Conservation (phyloP, 2,888 invertebrate genomes). For the Cephus nigrinus region DNA sequence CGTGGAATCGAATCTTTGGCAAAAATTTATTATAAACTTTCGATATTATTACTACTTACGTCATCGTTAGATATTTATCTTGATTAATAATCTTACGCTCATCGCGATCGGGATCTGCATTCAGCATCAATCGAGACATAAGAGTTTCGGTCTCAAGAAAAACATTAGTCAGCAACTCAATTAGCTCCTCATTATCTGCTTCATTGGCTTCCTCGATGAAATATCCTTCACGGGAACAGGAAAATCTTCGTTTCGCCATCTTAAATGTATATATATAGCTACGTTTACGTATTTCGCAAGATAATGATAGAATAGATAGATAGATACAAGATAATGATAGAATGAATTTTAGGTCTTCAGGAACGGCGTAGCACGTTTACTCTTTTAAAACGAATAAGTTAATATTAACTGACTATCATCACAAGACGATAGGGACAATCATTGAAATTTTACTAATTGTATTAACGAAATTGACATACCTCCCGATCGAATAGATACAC, state of each 20-base stretch:
- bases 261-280: neutral
- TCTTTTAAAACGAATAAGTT: too few species aligned
- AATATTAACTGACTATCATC: too few species aligned
- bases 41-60: neutral
- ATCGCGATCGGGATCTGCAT: neutral
- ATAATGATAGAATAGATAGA: too few species aligned
- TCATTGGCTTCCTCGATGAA: conserved; percentile 6
- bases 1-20: neutral
- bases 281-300: too few species aligned
- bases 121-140: neutral
- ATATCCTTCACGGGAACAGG: conserved; percentile 6
- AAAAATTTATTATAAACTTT: neutral
- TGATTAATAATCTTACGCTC: neutral
- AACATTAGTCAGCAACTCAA: conserved; percentile 9
- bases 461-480: too few species aligned
- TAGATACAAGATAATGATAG: too few species aligned
- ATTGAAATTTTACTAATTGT: too few species aligned
- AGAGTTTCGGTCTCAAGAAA: conserved; percentile 13
- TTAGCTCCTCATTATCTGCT: conserved; percentile 7
- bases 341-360: too few species aligned
- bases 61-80: neutral
- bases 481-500: too few species aligned
- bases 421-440: too few species aligned
- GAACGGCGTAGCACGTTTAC: too few species aligned
- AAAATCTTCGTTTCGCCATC: conserved; percentile 1